Evolutionary conservation across 2,888 invertebrate genomes (phyloP).

Genomic region (Patella depressa): DNA sequence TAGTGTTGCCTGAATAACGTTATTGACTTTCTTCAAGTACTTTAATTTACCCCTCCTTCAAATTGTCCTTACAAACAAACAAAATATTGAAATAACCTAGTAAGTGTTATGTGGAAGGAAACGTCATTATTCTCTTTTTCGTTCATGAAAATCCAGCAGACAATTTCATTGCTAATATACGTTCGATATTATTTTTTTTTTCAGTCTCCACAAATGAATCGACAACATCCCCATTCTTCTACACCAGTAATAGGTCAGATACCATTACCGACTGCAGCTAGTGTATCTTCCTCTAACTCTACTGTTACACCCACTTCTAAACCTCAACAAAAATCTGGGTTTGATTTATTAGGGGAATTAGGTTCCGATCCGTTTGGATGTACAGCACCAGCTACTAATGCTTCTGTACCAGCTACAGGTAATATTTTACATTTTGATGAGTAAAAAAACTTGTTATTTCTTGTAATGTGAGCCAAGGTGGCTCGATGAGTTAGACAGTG

Average conservation of each 20-base stretch:
- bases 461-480: too few relatives aligned
- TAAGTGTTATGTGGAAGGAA: too few relatives aligned
- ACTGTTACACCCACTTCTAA: conserved; percentile 39
- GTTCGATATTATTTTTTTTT: conserved; percentile 1
- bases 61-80: too few relatives aligned
- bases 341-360: conserved; percentile 69
- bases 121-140: too few relatives aligned
- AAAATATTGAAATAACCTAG: too few relatives aligned
- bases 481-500: too few relatives aligned
- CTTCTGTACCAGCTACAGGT: conserved; percentile 41
- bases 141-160: too few relatives aligned
- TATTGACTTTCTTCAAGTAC: too few relatives aligned
- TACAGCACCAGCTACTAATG: conserved; percentile 48
- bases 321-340: conserved; percentile 33
- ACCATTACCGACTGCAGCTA: conserved; percentile 25
- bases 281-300: conserved; percentile 39
- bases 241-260: conserved; percentile 37
- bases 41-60: too few relatives aligned
- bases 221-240: conserved; percentile 24
- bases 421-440: background rate
- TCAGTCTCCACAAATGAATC: conserved; percentile 25
- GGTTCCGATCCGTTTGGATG: conserved; percentile 68
- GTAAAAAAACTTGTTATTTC: too few relatives aligned
- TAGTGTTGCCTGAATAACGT: too few relatives aligned
- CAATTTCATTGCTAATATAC: too few relatives aligned